Evolutionary conservation across 1,140 invertebrate genomes (phyloP).

Genomic region (Drosophila dunni): DNA sequence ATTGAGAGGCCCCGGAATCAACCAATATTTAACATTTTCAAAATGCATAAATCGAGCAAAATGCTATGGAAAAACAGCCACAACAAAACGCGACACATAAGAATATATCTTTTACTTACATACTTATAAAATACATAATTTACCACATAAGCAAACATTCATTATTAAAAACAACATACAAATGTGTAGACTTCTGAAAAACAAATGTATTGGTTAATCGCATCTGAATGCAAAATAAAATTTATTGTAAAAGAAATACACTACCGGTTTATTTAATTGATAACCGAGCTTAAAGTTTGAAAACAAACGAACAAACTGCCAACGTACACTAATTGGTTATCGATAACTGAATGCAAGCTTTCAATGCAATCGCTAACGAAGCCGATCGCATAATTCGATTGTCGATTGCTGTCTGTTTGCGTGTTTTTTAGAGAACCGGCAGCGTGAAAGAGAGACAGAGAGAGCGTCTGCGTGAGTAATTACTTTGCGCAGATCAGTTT

Average conservation of each 20-base stretch:
- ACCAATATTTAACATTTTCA: slow-evolving; percentile 46
- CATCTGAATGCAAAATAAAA: slow-evolving; percentile 79
- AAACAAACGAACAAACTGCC: neutral
- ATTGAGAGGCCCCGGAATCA: slow-evolving; percentile 14
- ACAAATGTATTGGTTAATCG: slow-evolving; percentile 67
- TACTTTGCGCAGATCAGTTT: slow-evolving; percentile 42
- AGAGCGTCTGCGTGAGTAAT: slow-evolving; percentile 21
- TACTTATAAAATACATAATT: slow-evolving; percentile 74
- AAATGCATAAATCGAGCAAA: slow-evolving; percentile 41
- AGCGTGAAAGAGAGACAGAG: neutral
- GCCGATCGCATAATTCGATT: slow-evolving; percentile 6
- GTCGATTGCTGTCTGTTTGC: neutral
- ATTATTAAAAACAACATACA: slow-evolving; percentile 60
- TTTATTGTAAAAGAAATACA: slow-evolving; percentile 64
- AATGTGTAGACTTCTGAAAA: slow-evolving; percentile 72
- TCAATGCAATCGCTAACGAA: neutral
- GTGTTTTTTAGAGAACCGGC: slow-evolving; percentile 1
- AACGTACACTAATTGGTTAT: neutral
- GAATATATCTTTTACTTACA: slow-evolving; percentile 69
- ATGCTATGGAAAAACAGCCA: slow-evolving; percentile 39
- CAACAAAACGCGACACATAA: slow-evolving; percentile 67
- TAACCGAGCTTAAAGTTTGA: neutral
- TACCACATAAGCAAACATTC: slow-evolving; percentile 73
- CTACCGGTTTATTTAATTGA: neutral
- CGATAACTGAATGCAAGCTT: slow-evolving; percentile 7